These are phyloP conservation scores for Barbus barbus DNA, from an alignment of 2,113 vertebrate genomes.

Conservation along the genomic window DNA sequence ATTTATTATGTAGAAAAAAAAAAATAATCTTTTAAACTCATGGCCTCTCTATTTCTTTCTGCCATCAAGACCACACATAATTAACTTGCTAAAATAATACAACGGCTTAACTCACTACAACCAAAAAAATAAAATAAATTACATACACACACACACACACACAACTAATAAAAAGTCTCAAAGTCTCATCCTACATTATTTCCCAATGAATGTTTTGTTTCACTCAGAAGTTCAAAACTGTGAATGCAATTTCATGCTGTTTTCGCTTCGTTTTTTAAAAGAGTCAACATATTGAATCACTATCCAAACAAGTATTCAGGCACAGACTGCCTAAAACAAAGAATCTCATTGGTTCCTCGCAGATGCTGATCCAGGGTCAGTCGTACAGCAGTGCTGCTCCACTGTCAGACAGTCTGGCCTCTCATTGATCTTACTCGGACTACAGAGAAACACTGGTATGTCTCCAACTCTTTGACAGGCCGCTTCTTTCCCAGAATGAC, in stretches of 20 bases:
- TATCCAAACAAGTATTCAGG: slow-evolving; percentile 6
- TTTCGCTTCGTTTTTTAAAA: neutral
- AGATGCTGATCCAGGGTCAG: neutral
- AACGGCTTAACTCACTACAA: no score
- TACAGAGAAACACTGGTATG: slow-evolving; percentile 34
- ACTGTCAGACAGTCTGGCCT: neutral
- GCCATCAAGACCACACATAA: no score
- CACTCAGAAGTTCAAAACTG: neutral
- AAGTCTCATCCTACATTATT: neutral
- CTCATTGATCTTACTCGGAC: slow-evolving; percentile 25
- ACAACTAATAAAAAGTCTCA: neutral
- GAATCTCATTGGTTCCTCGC: neutral
- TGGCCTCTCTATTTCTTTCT: no score
- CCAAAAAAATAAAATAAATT: no score
- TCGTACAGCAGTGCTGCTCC: slow-evolving; percentile 9
- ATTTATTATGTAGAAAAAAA: no score
- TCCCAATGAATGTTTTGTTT: neutral
- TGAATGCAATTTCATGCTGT: neutral
- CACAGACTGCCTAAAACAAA: neutral
- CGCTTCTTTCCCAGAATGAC: slow-evolving; percentile 34
- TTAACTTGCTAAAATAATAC: no score
- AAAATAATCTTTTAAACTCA: no score
- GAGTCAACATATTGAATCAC: neutral
- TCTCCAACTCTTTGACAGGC: slow-evolving; percentile 12
- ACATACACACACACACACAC: no score